Evolutionary conservation across 2,113 vertebrate species (phyloP).

Genomic region (Etheostoma cragini): DNA sequence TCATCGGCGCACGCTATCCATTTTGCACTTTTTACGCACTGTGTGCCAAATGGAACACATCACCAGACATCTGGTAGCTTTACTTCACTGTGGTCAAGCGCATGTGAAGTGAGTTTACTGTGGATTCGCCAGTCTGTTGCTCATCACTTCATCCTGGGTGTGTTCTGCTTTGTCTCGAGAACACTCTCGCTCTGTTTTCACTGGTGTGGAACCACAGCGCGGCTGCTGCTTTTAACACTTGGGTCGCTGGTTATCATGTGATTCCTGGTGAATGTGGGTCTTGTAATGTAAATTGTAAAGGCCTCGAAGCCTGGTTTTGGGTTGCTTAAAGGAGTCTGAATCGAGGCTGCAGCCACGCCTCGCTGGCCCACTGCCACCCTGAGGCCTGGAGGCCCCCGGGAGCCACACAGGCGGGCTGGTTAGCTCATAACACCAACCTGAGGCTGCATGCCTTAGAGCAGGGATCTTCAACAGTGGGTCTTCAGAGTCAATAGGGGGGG

Average conservation of each 20-base stretch:
- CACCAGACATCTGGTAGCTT: neutral
- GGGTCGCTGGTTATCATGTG: neutral
- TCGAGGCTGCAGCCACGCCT: constrained; percentile 41
- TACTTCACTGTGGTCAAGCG: neutral
- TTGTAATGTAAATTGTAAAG: constrained; percentile 14
- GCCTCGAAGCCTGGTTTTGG: constrained; percentile 54
- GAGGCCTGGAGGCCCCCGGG: constrained; percentile 66
- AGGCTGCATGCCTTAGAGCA: neutral
- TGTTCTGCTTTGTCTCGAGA: constrained; percentile 42
- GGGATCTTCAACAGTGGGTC: too few species aligned
- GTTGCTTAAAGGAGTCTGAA: neutral
- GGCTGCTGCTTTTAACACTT: neutral
- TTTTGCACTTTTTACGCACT: constrained; percentile 50
- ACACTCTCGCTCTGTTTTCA: neutral
- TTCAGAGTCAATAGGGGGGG: too few species aligned
- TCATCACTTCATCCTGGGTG: constrained; percentile 17
- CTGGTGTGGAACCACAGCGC: neutral
- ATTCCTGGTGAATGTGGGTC: neutral
- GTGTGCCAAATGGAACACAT: constrained; percentile 15
- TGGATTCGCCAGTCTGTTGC: constrained; percentile 2
- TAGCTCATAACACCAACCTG: neutral
- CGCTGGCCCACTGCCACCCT: constrained; percentile 45
- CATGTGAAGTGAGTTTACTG: constrained; percentile 2
- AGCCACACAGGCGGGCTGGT: constrained; percentile 1
- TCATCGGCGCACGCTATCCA: neutral